Evolutionary conservation across 2,113 vertebrate species (phyloP), one percentile per base, ranked within the genome.

Genomic region (Cyanoderma ruficeps): DNA sequence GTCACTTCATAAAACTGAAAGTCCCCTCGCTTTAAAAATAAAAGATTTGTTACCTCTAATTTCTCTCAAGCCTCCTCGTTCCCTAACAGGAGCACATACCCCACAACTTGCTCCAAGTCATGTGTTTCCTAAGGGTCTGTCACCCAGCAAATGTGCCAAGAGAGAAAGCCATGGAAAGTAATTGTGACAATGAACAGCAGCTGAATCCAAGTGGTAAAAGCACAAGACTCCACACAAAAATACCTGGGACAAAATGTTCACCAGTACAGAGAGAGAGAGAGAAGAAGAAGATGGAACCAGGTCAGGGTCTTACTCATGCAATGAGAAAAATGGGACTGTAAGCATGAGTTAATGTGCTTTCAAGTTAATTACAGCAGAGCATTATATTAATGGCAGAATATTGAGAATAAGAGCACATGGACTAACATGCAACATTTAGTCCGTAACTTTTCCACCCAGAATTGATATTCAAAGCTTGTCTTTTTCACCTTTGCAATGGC

Each of bases 191-290:
- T 21, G 90, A 94, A 78, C 55, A 91, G 92, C 79, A 96, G 88
- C 71, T 93, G 90, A 93, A 93, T 65, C 47, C 1, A 6, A 83
- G 23, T 63, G 69, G 76, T 31, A 89, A 77, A 93, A 80, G 75
- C 63, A 60, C 37, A 83, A 28, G 76, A 92, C 72, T 85, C 30
- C 5, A 4, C n/a, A 68, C 59, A 79, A 79, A 92, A 94, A 93
- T 93, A 95, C 83, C 84, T 87, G 77, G 60, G 83, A 94, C 80
- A 95, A 94, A 95, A 81, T 37, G 53, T 75, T 41, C 57, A 77
- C 44, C 52, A 53, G 52, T 49, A 85, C 42, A 42, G 1, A 15
- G 11, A 49, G 20, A 55, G 14, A n/a, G 15, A 77, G 16, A 39
- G 4, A 37, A 61, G 31, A 35, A n/a, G 37, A 81, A 67, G 53